phyloP scores from a whole-genome alignment of 2,888 invertebrate species.

The Nephrotoma guestfalica region DNA sequence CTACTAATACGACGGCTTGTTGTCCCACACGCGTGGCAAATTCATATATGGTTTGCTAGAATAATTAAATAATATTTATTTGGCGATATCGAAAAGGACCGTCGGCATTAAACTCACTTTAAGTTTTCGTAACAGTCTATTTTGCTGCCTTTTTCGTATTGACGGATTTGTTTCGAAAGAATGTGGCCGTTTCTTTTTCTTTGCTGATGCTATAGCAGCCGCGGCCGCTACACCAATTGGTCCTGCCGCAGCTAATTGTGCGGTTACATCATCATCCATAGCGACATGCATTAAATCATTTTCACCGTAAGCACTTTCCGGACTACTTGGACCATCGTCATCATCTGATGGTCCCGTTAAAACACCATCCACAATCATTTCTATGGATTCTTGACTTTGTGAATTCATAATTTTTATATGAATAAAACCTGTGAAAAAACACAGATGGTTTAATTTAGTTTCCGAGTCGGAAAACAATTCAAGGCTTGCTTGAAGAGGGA shows the following conservation, averaged over 20 bases:
- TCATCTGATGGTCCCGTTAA: conserved; percentile 54
- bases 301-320: conserved; percentile 63
- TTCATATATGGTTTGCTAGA: conserved; percentile 85
- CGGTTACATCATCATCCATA: conserved; percentile 88
- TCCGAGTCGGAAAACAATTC: too few species aligned
- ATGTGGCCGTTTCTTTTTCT: conserved; percentile 88
- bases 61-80: conserved; percentile 9
- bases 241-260: conserved; percentile 93
- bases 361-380: conserved; percentile 50
- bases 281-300: conserved; percentile 71
- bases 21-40: conserved; percentile 95
- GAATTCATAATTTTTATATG: neutral
- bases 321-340: conserved; percentile 71
- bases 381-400: conserved; percentile 47
- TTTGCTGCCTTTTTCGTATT: conserved; percentile 89
- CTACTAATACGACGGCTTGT: conserved; percentile 90
- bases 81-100: neutral
- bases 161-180: conserved; percentile 96
- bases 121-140: conserved; percentile 73
- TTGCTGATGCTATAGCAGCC: conserved; percentile 89
- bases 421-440: neutral
- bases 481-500: too few species aligned
- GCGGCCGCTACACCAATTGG: conserved; percentile 94
- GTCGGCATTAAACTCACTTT: conserved; percentile 38
- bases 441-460: too few species aligned